Conservation (phyloP, 35 echinoderm and acorn worm genomes). For the Lytechinus pictus region DNA sequence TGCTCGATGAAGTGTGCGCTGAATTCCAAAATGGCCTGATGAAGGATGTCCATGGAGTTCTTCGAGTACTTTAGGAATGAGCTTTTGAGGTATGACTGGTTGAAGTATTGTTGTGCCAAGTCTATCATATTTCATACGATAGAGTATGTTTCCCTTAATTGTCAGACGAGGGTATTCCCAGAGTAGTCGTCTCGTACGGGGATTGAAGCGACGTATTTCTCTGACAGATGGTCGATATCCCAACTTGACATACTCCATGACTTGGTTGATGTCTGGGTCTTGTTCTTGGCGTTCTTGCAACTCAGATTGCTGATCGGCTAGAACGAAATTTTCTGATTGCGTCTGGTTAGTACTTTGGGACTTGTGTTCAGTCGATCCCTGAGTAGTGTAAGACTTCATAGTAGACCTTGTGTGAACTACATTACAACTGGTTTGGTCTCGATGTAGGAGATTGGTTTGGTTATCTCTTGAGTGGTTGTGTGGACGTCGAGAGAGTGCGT, state of each 20-base stretch:
- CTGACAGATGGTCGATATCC: neutral
- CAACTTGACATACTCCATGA: neutral
- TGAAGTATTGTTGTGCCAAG: neutral
- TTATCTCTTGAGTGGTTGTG: neutral
- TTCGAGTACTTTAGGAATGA: neutral
- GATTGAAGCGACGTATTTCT: neutral
- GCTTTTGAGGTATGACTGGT: neutral
- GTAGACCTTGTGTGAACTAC: neutral
- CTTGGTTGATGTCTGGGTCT: neutral
- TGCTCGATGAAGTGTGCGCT: slow-evolving; percentile 28
- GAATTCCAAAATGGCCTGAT: slow-evolving; percentile 16
- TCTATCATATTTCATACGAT: neutral
- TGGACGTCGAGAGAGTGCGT: slow-evolving; percentile 38
- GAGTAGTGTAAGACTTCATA: neutral
- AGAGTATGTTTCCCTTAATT: neutral
- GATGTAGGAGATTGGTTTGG: neutral
- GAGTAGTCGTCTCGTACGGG: neutral
- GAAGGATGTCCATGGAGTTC: slow-evolving; percentile 45
- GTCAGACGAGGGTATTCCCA: neutral
- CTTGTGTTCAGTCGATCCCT: neutral
- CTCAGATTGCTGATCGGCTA: neutral
- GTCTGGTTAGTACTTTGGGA: neutral
- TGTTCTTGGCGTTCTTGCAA: neutral
- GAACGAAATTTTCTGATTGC: neutral
- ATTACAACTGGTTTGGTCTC: neutral